Evolutionary conservation across 2,888 invertebrate genomes (phyloP).

Genomic region (Eupsilia transversa): DNA sequence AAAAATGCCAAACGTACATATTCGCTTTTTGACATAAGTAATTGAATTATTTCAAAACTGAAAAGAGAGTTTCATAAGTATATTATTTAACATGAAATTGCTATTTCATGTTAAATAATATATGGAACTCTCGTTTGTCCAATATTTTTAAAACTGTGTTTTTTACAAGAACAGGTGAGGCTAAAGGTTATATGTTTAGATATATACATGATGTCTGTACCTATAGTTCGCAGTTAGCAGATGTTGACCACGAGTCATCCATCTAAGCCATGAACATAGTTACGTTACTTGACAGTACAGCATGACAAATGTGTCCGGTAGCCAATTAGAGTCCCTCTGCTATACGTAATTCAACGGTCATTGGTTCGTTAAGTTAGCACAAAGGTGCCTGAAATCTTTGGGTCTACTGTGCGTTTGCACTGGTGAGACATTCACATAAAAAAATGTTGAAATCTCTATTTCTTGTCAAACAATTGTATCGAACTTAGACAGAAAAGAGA

Average conservation of each 20-base stretch:
- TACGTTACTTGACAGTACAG: conserved; percentile 6
- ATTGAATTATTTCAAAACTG: not conserved
- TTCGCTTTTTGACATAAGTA: not conserved
- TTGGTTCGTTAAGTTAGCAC: conserved; percentile 1
- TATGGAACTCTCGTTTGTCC: too few species aligned
- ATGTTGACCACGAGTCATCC: conserved; percentile 15
- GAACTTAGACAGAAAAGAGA: too few species aligned
- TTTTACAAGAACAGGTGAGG: not conserved
- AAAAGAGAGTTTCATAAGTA: not conserved
- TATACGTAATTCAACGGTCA: not conserved
- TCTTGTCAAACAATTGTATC: too few species aligned
- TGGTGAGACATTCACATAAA: too few species aligned
- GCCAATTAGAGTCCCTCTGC: conserved; percentile 13
- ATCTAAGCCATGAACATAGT: conserved; percentile 14
- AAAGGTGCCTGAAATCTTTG: not conserved
- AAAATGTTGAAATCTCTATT: too few species aligned
- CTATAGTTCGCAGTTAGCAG: conserved; percentile 8
- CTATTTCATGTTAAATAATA: too few species aligned
- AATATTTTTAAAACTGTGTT: not conserved
- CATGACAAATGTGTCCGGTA: conserved; percentile 26
- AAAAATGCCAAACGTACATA: conserved; percentile 21
- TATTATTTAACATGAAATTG: not conserved
- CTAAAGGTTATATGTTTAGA: not conserved
- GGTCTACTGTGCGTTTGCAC: too few species aligned
- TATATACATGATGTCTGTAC: not conserved